These are phyloP conservation scores for Gymnosoma rotundatum DNA, from an alignment of 2,888 invertebrate genomes.

Conservation along the genomic window DNA sequence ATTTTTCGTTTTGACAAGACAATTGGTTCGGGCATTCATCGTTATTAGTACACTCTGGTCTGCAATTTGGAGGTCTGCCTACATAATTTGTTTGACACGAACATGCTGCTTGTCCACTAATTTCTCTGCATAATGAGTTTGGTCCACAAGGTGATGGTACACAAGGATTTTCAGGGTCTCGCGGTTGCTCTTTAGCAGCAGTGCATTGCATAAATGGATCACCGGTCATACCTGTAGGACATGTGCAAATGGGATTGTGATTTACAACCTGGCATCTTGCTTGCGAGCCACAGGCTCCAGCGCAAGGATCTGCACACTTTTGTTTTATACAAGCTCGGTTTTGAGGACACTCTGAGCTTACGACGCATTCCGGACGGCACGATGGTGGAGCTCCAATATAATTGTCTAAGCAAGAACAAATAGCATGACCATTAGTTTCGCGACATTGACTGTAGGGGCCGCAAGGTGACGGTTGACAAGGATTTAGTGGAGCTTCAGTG, in stretches of 20 bases:
- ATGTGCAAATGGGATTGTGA: constrained; percentile 87
- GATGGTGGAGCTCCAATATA: constrained; percentile 86
- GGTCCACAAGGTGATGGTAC: constrained; percentile 92
- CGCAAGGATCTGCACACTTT: constrained; percentile 87
- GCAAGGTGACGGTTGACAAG: constrained; percentile 86
- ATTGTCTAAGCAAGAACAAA: constrained; percentile 85
- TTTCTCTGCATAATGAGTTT: constrained; percentile 90
- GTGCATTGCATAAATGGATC: constrained; percentile 85
- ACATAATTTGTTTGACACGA: constrained; percentile 91
- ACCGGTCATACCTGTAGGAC: constrained; percentile 85
- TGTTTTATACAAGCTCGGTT: constrained; percentile 85
- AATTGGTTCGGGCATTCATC: constrained; percentile 92
- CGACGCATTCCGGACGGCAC: constrained; percentile 87
- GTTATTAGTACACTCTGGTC: constrained; percentile 91
- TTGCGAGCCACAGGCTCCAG: constrained; percentile 86
- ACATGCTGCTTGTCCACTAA: constrained; percentile 92
- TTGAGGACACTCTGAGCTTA: constrained; percentile 86
- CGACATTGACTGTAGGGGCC: constrained; percentile 87
- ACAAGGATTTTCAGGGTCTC: constrained; percentile 86
- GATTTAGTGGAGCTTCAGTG: constrained; percentile 80
- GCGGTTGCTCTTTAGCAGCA: constrained; percentile 81
- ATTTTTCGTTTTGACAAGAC: constrained; percentile 91
- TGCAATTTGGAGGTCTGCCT: constrained; percentile 92
- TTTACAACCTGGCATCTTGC: constrained; percentile 87
- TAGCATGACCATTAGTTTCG: constrained; percentile 85